These are phyloP conservation scores for Cephus sareptanus DNA, from an alignment of 2,888 invertebrate genomes.

Conservation along the genomic window DNA sequence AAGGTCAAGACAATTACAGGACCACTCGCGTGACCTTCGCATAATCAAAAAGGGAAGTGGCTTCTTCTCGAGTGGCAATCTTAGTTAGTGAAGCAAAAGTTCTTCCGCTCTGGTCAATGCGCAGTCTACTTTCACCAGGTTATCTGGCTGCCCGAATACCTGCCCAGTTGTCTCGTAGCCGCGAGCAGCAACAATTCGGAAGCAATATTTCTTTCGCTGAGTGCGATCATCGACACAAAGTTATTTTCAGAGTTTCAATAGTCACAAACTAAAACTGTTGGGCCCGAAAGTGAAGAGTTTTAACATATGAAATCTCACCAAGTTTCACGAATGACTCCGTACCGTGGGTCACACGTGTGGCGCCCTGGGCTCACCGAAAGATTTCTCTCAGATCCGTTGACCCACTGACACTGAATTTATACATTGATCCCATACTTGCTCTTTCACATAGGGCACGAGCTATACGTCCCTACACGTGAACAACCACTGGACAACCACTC, in stretches of 20 bases:
- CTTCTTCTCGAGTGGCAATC: background rate
- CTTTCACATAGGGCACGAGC: background rate
- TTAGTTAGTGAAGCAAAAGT: background rate
- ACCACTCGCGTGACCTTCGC: background rate
- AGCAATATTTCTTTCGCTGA: background rate
- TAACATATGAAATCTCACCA: background rate
- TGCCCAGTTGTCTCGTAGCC: background rate
- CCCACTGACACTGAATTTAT: conserved; percentile 64
- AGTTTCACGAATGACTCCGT: background rate
- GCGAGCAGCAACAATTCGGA: background rate
- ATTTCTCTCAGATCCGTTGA: conserved; percentile 57
- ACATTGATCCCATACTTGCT: background rate
- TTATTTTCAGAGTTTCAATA: background rate
- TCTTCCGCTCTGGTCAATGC: background rate
- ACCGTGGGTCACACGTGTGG: background rate
- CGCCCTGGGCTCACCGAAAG: conserved; percentile 17
- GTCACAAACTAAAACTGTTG: background rate
- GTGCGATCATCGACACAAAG: background rate
- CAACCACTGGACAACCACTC: background rate
- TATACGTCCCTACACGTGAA: background rate
- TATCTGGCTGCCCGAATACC: background rate
- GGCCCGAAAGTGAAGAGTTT: background rate
- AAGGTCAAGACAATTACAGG: background rate
- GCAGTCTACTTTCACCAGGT: background rate
- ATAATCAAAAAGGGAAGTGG: background rate